Evolutionary conservation across 2,888 invertebrate genomes (phyloP), one percentile per base, ranked within the genome.

Genomic region (Asteroscopus sphinx): DNA sequence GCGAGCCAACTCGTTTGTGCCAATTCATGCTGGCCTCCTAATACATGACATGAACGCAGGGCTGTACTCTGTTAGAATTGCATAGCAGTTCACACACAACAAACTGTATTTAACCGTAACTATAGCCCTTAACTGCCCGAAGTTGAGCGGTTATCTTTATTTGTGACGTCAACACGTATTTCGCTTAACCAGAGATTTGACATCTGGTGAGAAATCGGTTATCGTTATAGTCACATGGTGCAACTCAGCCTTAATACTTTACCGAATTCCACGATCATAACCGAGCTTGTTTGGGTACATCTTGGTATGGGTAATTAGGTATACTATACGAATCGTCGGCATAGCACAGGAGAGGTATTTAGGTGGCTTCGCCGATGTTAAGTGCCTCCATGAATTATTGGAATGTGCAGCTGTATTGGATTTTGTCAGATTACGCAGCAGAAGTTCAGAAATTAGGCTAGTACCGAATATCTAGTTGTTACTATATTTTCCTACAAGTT

Each of bases 1-100:
- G 71, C 77, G 53, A 64, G 53, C 58, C 59, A 69, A 73, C 78
- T 83, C 79, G 75, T 81, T 86, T 82, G 81, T 77, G 77, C 79
- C 84, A 76, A 84, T 79, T 85, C 81, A 82, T 73, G 74, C 60
- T n/a, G 69, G 56, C 45, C 70, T 66, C 59, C 60, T 54, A 64
- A 64, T 62, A 51, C 65, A 62, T 51, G 57, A 57, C 52, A 59
- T 52, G 49, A 55, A 35, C 28, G 41, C 49, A 53, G 54, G 52
- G 41, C 36, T 53, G 46, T 32, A 37, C 35, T 35, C 49, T 45
- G 48, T 45, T 49, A n/a, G n/a, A n/a, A n/a, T n/a, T n/a, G n/a
- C n/a, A n/a, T n/a, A n/a, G n/a, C n/a, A n/a, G n/a, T n/a, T n/a
- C n/a, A n/a, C n/a, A n/a, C n/a, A n/a, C n/a, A n/a, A n/a, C n/a